Percentiles rank a stretch among this genome's conserved stretches.
phyloP scores from a whole-genome alignment of 1,140 invertebrate species.

The Neuroterus valhalla region DNA sequence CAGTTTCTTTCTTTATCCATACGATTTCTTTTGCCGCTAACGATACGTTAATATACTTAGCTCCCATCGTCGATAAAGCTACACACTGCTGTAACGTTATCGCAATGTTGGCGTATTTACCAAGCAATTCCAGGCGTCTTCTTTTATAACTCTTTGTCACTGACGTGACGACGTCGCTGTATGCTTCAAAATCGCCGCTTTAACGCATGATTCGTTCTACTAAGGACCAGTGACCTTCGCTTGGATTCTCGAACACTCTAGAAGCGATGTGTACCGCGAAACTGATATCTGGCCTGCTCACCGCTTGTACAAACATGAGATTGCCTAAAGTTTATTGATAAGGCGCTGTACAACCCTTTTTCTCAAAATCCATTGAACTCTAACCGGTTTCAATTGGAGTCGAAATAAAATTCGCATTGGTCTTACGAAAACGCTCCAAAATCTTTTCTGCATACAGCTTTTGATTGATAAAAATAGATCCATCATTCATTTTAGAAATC shows the following conservation, averaged over 20 bases:
- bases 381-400: conserved; percentile 39
- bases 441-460: conserved; percentile 41
- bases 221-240: conserved; percentile 55
- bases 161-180: conserved; percentile 63
- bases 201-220: conserved; percentile 65
- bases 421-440: conserved; percentile 45
- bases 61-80: conserved; percentile 68
- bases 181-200: conserved; percentile 52
- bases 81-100: conserved; percentile 60
- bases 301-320: conserved; percentile 63
- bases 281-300: conserved; percentile 67
- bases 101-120: conserved; percentile 51
- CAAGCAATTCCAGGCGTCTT: conserved; percentile 56
- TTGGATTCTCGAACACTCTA: conserved; percentile 57
- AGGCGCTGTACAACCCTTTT: conserved; percentile 38
- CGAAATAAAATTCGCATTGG: conserved; percentile 37
- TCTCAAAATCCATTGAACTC: conserved; percentile 41
- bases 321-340: conserved; percentile 55
- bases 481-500: conserved; percentile 38
- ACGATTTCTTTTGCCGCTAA: conserved; percentile 66
- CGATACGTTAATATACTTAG: conserved; percentile 71
- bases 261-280: conserved; percentile 64
- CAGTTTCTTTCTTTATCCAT: conserved; percentile 56
- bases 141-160: conserved; percentile 51
- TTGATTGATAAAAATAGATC: conserved; percentile 39